A percentile compares a stretch with the other conserved stretches of the same genome.
Conservation (phyloP, 2,797 vertebrate genomes). For the Crypturellus tataupa region DNA sequence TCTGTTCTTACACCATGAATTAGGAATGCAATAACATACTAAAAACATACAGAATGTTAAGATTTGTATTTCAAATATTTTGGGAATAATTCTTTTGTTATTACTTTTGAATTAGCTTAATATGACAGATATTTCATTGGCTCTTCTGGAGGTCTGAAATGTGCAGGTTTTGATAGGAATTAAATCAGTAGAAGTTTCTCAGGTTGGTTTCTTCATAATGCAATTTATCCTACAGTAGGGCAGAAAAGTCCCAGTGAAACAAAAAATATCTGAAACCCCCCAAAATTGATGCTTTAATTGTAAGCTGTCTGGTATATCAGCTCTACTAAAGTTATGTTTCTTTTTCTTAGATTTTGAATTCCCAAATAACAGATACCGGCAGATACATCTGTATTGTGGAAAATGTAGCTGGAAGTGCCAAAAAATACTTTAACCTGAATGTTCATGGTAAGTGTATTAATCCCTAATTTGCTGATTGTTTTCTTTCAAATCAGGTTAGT, state of each 20-base stretch:
- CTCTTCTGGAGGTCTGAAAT: not conserved
- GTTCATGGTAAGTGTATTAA: slow-evolving; percentile 87
- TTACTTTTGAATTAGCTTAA: not conserved
- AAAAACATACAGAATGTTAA: not conserved
- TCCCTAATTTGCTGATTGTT: not conserved
- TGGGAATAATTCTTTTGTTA: not conserved
- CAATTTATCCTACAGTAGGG: not conserved
- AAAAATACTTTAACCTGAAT: slow-evolving; percentile 94
- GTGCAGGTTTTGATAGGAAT: not conserved
- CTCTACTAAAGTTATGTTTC: not conserved
- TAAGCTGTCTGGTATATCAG: not conserved
- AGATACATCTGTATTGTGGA: slow-evolving; percentile 91
- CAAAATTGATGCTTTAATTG: not conserved
- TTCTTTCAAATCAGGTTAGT: not conserved
- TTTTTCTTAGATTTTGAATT: slow-evolving; percentile 85
- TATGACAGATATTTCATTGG: not conserved
- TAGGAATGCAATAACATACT: not conserved
- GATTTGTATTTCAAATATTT: not conserved
- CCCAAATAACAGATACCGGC: slow-evolving; percentile 91
- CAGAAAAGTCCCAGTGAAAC: not conserved
- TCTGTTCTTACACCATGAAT: not conserved
- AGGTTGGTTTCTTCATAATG: not conserved
- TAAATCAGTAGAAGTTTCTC: not conserved
- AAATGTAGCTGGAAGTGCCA: slow-evolving; percentile 91
- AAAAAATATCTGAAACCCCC: not conserved